Percentiles rank a stretch among this genome's conserved stretches.
These are phyloP conservation scores for Ericerus pela DNA, from an alignment of 1,140 invertebrate species.

Conservation along the genomic window DNA sequence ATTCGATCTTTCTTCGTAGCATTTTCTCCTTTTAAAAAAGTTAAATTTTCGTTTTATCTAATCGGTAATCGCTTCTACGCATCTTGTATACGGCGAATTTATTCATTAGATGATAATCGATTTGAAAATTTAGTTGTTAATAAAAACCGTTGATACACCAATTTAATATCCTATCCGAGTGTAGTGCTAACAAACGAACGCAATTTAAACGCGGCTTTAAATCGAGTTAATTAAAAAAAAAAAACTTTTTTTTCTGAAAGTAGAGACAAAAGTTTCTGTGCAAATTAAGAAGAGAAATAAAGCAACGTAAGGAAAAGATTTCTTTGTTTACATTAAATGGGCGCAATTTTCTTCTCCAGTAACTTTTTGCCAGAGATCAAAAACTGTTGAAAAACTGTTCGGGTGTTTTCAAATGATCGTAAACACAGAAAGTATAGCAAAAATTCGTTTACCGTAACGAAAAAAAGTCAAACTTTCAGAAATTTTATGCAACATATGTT, in stretches of 20 bases:
- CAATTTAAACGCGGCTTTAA: slow-evolving; percentile 1
- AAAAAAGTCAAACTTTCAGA: too few relatives aligned
- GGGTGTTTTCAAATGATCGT: not conserved
- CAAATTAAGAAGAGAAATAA: slow-evolving; percentile 10
- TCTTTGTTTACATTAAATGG: slow-evolving; percentile 12
- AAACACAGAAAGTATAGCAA: not conserved
- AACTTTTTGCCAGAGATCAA: slow-evolving; percentile 1
- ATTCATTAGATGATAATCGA: too few relatives aligned
- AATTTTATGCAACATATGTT: too few relatives aligned
- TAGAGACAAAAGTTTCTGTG: slow-evolving; percentile 10
- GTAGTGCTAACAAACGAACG: slow-evolving; percentile 3
- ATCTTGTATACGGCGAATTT: too few relatives aligned
- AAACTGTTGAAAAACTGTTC: slow-evolving; percentile 1
- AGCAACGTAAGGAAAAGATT: slow-evolving; percentile 3
- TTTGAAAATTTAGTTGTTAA: slow-evolving; percentile 6
- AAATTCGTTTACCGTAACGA: too few relatives aligned
- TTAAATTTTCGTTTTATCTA: too few relatives aligned
- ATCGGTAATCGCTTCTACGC: too few relatives aligned
- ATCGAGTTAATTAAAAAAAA: slow-evolving; percentile 12
- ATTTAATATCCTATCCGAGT: slow-evolving; percentile 6
- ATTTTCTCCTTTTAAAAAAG: too few relatives aligned
- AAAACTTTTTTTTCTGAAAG: not conserved
- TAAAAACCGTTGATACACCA: slow-evolving; percentile 1
- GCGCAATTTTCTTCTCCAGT: slow-evolving; percentile 8
- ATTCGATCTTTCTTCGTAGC: not conserved